Evolutionary conservation across 92 coral and sea anemone species (phyloP), one percentile per base, ranked within the genome.

Genomic region (Anthopleura xanthogrammica): DNA sequence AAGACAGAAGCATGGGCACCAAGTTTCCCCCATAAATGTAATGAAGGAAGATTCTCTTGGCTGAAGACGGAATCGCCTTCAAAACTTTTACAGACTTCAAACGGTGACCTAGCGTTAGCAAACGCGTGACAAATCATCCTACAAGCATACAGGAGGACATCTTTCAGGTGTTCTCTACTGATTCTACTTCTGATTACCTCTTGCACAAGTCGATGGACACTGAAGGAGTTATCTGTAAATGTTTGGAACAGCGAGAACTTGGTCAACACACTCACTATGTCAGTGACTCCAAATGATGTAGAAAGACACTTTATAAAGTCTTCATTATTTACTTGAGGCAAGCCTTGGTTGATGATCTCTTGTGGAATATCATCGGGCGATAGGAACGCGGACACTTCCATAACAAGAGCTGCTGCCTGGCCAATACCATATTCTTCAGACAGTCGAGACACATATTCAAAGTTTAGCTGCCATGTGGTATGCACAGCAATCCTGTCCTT

Each of bases 141-240:
- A 1, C 79, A 57, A 50, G 95, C 98, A 87, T 80, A 74, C 24
- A 41, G 86, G 9, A 95, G 88, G 77, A 87, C 86, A 42, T 46
- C 10, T 22, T 70, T 29, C 54, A 36, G 42, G 72, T 60, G 65
- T 19, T 87, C 83, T 16, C 86, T 66, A 16, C 73, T 57, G 12
- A 95, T 76, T 52, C 77, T 83, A 57, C 80, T 79, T 46, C 92
- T 91, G 80, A 95, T 91, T 1, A 95, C 98, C 73, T 95, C 97
- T 75, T 95, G 98, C 71, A 95, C 98, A 40, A 95, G 84, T 16
- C 98, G 92, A 74, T 95, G 97, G 64, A 95, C 95, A 77, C 95
- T 86, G 77, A 84, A 81, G 24, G 95, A 95, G 54, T 80, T 65
- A 12, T 78, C 87, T 39, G 87, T 78, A 52, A 80, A 82, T 65